Evolutionary conservation across 2,888 invertebrate species (phyloP), one percentile per base, ranked within the genome.

Genomic region (Meghimatium bilineatum): DNA sequence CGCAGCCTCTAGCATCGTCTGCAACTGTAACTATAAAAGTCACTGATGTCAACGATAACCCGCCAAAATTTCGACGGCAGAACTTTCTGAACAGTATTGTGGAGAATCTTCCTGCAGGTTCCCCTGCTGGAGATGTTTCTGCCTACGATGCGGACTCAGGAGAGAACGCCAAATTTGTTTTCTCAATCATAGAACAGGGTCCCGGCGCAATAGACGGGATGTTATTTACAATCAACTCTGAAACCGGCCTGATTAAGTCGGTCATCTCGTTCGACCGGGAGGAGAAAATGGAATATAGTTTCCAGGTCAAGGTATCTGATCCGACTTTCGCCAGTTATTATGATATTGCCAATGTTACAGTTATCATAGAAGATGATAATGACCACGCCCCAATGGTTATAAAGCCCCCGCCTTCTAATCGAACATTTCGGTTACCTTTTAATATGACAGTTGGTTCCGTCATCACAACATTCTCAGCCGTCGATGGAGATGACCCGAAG

Each of bases 311-410:
- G 88, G 98, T 98, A 0, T 96, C 96, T 0, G 99, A 99, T 93
- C 96, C 96, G 92, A 91, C 90, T 20, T 86, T 86, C 36, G 87
- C 88, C 14, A 95, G 96, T 34, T 95, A 96, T 90, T 96, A 97
- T 0, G 96, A 97, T 87, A 96, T 96, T 92, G 97, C 98, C 0
- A 97, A 96, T 91, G 97, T 99, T 0, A 98, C 99, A 93, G 97
- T 99, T 88, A 96, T 97, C 0, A 96, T 99, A 0, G 96, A 97
- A 0, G 99, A 99, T 93, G 98, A 98, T 0, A 99, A 99, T 92
- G 99, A 99, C 92, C 99, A 99, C 93, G 96, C 96, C 12, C 99
- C 99, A 0, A 85, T 88, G 12, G 90, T 93, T 63, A 85, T 88
- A 6, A 90, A 90, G 84, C 92, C 93, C 1, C 87, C 88, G 66